Conservation (phyloP, 1,140 invertebrate species). For the Helicoverpa armigera region DNA sequence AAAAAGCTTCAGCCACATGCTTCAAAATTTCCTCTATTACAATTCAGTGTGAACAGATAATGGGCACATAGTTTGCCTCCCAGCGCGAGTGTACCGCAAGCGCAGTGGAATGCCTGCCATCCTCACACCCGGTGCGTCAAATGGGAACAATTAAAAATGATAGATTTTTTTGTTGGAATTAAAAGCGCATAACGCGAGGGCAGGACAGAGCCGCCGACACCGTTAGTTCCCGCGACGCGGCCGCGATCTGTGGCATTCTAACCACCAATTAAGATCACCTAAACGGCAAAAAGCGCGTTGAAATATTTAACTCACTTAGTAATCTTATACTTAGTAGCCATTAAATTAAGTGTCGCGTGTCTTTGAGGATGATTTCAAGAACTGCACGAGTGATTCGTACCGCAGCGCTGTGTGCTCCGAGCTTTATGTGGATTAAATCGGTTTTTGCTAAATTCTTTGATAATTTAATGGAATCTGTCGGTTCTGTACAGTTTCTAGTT, state of each 20-base stretch:
- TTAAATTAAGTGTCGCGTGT: constrained; percentile 46
- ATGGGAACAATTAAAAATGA: constrained; percentile 46
- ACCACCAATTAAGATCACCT: constrained; percentile 49
- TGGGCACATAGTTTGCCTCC: too few species aligned
- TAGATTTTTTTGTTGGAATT: constrained; percentile 57
- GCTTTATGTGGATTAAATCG: constrained; percentile 31
- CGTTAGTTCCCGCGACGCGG: constrained; percentile 49
- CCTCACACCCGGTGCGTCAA: constrained; percentile 38
- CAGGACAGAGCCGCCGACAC: constrained; percentile 43
- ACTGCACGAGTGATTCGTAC: constrained; percentile 15
- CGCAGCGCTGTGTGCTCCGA: too few species aligned
- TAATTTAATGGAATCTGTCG: constrained; percentile 22
- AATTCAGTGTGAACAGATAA: too few species aligned
- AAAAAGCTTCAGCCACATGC: too few species aligned
- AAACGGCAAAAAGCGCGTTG: constrained; percentile 51
- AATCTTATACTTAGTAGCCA: constrained; percentile 45
- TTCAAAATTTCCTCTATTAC: too few species aligned
- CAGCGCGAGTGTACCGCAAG: neutral
- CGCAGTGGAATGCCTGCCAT: neutral
- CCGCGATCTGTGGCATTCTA: constrained; percentile 20
- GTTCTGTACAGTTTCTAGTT: constrained; percentile 32
- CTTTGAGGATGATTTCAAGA: constrained; percentile 31
- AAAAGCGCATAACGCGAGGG: constrained; percentile 45
- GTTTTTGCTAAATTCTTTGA: constrained; percentile 39
- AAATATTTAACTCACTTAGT: constrained; percentile 48